Conservation (phyloP, 2,888 invertebrate species). For the Xestoiulus laeticollis region DNA sequence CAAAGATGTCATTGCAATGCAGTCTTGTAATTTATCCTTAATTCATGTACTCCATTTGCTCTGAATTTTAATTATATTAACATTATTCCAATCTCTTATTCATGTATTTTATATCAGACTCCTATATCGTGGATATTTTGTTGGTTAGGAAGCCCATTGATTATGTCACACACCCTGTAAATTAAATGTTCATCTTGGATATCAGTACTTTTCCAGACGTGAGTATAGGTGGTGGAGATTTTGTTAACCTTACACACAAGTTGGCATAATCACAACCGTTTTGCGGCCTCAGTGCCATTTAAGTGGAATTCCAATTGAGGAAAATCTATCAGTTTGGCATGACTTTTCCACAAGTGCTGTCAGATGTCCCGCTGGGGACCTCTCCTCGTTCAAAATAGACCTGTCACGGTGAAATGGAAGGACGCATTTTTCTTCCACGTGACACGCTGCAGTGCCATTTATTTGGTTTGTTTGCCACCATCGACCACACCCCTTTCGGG, state of each 20-base stretch:
- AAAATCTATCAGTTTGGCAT: constrained; percentile 41
- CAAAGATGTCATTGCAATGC: too few species aligned
- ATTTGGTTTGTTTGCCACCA: constrained; percentile 45
- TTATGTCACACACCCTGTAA: not conserved
- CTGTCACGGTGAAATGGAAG: constrained; percentile 45
- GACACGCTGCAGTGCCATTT: constrained; percentile 45
- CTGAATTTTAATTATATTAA: too few species aligned
- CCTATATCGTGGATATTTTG: too few species aligned
- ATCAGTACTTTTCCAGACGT: not conserved
- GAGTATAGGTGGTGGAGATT: not conserved
- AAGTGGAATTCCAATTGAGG: constrained; percentile 41
- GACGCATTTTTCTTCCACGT: constrained; percentile 42
- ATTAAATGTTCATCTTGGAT: not conserved
- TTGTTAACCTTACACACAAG: not conserved
- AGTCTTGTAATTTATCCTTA: too few species aligned
- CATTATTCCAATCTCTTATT: too few species aligned
- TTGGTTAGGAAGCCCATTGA: too few species aligned
- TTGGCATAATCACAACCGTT: constrained; percentile 35
- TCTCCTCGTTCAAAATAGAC: constrained; percentile 44
- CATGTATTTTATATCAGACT: too few species aligned
- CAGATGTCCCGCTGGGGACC: constrained; percentile 45
- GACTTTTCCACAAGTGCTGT: constrained; percentile 45
- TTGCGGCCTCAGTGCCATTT: constrained; percentile 19
- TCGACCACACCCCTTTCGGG: constrained; percentile 46
- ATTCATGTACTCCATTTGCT: too few species aligned